phyloP scores from a whole-genome alignment of 2,113 vertebrate genomes.

The Pseudorhombus dupliciocellatus region DNA sequence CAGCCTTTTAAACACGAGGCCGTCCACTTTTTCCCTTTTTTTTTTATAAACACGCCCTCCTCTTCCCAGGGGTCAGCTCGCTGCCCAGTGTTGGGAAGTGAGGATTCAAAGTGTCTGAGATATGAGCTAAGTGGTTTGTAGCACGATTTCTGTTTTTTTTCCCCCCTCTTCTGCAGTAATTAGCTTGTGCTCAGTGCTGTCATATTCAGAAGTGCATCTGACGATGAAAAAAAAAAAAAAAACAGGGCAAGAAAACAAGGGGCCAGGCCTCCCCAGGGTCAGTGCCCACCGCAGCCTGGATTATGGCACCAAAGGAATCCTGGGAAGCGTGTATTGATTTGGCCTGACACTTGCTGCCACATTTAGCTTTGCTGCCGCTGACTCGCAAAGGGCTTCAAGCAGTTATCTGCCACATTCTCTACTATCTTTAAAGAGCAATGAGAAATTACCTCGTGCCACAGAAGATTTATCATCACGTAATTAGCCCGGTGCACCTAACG shows the following conservation, averaged over 20 bases:
- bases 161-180: constrained; percentile 69
- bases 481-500: constrained; percentile 84
- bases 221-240: constrained; percentile 75
- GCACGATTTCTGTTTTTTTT: constrained; percentile 13
- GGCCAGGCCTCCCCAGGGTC: constrained; percentile 83
- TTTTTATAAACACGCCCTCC: background rate
- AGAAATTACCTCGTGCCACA: constrained; percentile 84
- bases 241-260: constrained; percentile 84
- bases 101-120: constrained; percentile 14
- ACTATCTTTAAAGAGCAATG: constrained; percentile 89
- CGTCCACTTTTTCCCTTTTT: background rate
- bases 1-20: constrained; percentile 25
- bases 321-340: constrained; percentile 90
- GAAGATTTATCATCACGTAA: constrained; percentile 86
- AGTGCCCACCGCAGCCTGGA: constrained; percentile 84
- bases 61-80: constrained; percentile 1
- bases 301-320: constrained; percentile 88
- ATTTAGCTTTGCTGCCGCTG: constrained; percentile 87
- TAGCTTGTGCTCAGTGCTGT: constrained; percentile 84
- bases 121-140: constrained; percentile 46
- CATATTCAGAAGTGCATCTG: constrained; percentile 82
- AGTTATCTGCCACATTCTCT: constrained; percentile 88
- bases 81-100: constrained; percentile 16
- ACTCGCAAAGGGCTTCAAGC: constrained; percentile 87
- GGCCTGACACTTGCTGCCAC: constrained; percentile 91